Percentiles rank a stretch among this genome's conserved stretches.
Evolutionary conservation across 2,113 vertebrate species (phyloP).

Genomic region (Myotis yumanensis): DNA sequence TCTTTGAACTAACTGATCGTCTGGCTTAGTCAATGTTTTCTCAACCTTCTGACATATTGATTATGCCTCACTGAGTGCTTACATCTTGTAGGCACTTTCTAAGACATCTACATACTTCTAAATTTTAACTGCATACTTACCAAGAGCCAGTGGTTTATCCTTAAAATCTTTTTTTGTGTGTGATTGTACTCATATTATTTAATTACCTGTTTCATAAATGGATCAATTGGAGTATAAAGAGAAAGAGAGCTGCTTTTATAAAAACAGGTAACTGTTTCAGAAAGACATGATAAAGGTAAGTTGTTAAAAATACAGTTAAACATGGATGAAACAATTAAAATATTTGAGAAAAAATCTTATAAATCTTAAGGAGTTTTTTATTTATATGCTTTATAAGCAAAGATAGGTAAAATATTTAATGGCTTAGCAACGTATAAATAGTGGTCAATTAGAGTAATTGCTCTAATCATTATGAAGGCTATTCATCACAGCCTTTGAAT

Average conservation of each 20-base stretch:
- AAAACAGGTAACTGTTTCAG: conserved; percentile 15
- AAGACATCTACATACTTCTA: not conserved
- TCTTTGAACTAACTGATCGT: conserved; percentile 2
- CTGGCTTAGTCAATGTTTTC: not conserved
- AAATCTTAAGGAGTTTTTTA: not conserved
- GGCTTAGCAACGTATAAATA: not conserved
- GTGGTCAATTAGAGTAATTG: not conserved
- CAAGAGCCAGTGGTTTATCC: not conserved
- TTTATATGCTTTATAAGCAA: not conserved
- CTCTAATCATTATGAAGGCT: not conserved
- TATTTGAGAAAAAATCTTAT: not conserved
- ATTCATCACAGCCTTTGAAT: not conserved
- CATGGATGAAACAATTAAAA: not conserved
- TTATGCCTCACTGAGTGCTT: not conserved
- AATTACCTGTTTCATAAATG: not conserved
- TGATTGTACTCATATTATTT: not conserved
- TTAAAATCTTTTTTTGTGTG: not conserved
- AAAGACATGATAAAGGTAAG: not conserved
- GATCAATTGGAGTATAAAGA: not conserved
- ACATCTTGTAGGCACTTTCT: not conserved
- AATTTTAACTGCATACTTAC: not conserved
- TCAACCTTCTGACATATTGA: not conserved
- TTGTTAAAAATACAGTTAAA: not conserved
- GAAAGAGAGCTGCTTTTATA: not conserved
- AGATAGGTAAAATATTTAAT: not conserved